Evolutionary conservation across 1,140 invertebrate species (phyloP), one percentile per base, ranked within the genome.

Genomic region (Cyclargus thomasi): DNA sequence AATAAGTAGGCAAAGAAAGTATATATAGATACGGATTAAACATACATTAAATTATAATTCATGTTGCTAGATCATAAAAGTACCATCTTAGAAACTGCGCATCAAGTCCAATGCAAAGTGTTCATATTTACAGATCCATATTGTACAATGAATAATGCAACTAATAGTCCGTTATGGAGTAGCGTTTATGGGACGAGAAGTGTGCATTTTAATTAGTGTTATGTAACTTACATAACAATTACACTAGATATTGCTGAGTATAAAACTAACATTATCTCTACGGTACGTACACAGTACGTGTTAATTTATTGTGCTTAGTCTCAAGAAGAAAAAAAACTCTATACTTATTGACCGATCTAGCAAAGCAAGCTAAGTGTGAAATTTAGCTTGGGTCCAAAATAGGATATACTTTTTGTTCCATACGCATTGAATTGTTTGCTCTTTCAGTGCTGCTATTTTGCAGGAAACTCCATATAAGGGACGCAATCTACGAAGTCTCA

Each of bases 111-210:
- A 23, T 39, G 11, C 39, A 29, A 29, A 29, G 29, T 29, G 29
- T 47, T 16, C 39, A 47, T 47, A 47, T 47, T 47, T 47, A 47
- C 39, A 47, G 39, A 14, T 47, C 14, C 8, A 55, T 20, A 20
- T 18, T 55, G 53, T 17, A 18, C n/a, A 22, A 63, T 63, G 62
- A 63, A 63, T 63, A 63, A 63, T 63, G 62, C 62, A 63, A 62
- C 62, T 29, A 62, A 22, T 62, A 21, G 62, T n/a, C 22, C 21
- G 16, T 63, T 63, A 35, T 22, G 62, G 21, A 21, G 57, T 29
- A n/a, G 7, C 62, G 62, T 63, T 22, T 35, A 63, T 63, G 22
- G 53, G 18, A 55, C 53, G n/a, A 55, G 53, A 18, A 55, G 53
- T 55, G 53, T 55, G 18, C 53, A 55, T 55, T 55, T 55, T 55